A percentile compares a stretch with the other conserved stretches of the same genome.
Evolutionary conservation across 2,888 invertebrate genomes (phyloP).

Genomic region (Ephialtes manifestator): DNA sequence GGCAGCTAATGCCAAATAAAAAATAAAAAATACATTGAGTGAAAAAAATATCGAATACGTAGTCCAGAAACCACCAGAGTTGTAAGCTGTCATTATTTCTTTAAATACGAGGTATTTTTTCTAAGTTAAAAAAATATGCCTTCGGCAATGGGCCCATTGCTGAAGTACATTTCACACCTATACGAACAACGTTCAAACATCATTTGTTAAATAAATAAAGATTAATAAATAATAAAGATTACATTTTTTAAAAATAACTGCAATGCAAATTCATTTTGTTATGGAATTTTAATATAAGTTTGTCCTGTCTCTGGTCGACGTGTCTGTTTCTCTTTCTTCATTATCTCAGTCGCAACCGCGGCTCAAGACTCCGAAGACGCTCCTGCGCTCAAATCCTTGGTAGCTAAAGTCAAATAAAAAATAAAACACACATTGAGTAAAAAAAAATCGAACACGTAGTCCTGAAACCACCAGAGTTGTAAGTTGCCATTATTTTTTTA

Average conservation of each 20-base stretch:
- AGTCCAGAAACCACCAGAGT: not conserved
- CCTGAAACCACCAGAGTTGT: not conserved
- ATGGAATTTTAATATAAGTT: too few species aligned
- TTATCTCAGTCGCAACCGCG: conserved; percentile 32
- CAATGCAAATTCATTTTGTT: too few species aligned
- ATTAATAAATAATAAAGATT: too few species aligned
- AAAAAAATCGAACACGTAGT: not conserved
- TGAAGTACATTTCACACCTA: too few species aligned
- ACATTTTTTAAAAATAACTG: too few species aligned
- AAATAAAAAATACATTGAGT: not conserved
- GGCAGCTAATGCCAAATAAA: not conserved
- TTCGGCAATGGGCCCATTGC: too few species aligned
- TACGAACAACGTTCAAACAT: too few species aligned
- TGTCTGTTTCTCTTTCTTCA: conserved; percentile 72
- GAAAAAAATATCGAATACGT: not conserved
- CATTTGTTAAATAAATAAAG: too few species aligned
- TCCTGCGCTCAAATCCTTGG: conserved; percentile 15
- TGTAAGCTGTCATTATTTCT: too few species aligned
- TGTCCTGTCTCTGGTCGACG: conserved; percentile 82
- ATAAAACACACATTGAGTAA: not conserved
- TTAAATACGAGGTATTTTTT: too few species aligned
- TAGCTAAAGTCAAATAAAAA: not conserved
- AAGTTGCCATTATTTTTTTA: too few species aligned
- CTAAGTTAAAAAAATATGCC: too few species aligned
- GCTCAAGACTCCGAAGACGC: not conserved